Percentiles rank a stretch among this genome's conserved stretches.
phyloP scores from a whole-genome alignment of 2,113 vertebrate genomes.

The Tenrec ecaudatus region DNA sequence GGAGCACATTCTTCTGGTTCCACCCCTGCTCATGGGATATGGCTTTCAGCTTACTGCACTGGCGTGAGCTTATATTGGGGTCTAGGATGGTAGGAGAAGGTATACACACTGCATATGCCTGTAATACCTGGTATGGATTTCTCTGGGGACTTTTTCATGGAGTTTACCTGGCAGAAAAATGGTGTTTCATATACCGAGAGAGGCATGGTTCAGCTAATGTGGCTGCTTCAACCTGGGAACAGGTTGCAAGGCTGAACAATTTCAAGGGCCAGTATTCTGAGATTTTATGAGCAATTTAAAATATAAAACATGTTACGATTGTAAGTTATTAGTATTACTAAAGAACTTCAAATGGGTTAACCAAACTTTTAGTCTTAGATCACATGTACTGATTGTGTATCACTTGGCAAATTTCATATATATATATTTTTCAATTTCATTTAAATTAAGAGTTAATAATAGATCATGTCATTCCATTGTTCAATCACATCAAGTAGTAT shows the following conservation, averaged over 20 bases:
- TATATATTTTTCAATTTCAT: no score
- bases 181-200: background rate
- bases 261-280: background rate
- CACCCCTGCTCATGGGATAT: background rate
- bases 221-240: background rate
- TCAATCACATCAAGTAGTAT: no score
- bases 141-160: background rate
- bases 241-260: background rate
- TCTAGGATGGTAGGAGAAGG: background rate
- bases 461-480: no score
- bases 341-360: slow-evolving; percentile 18
- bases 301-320: background rate
- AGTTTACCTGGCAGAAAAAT: background rate
- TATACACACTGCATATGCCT: background rate
- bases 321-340: slow-evolving; percentile 15
- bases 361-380: background rate
- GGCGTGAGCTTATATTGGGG: background rate
- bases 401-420: background rate
- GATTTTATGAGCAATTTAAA: background rate
- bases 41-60: background rate
- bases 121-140: background rate
- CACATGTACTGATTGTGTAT: background rate
- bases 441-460: no score
- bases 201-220: background rate
- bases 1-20: background rate